Conservation (phyloP, 2,797 vertebrate genomes). For the Danio aesculapii region DNA sequence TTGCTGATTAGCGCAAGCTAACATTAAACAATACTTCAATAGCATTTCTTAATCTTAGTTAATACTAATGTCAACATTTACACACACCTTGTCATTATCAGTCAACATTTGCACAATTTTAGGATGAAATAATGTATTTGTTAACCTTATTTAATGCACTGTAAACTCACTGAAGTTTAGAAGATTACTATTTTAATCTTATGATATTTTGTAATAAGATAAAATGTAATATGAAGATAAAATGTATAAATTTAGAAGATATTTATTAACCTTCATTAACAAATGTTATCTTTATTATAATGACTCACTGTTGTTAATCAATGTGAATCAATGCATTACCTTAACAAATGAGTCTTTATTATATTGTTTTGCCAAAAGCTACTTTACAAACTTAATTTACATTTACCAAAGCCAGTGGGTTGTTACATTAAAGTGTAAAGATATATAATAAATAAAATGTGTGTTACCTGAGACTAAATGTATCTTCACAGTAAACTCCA, state of each 20-base stretch:
- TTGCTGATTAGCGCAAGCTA: not conserved
- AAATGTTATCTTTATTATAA: too few relatives aligned
- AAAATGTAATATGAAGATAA: too few relatives aligned
- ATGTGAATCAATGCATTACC: not conserved
- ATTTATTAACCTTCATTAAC: too few relatives aligned
- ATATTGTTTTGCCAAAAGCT: not conserved
- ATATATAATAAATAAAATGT: not conserved
- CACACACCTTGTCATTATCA: too few relatives aligned
- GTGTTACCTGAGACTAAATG: constrained; percentile 5
- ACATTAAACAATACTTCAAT: not conserved
- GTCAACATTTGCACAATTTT: too few relatives aligned
- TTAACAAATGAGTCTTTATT: not conserved
- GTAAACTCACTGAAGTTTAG: too few relatives aligned
- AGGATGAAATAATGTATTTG: too few relatives aligned
- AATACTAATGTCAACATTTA: too few relatives aligned
- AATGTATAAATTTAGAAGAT: too few relatives aligned
- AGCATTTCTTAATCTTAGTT: not conserved
- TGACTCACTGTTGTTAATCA: not conserved
- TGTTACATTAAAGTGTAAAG: not conserved
- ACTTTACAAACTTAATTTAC: not conserved
- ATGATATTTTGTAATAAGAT: too few relatives aligned
- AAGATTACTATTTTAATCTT: too few relatives aligned
- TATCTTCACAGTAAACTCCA: not conserved
- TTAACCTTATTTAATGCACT: too few relatives aligned
- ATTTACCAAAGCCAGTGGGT: not conserved